These are phyloP conservation scores for Cryptophagus acutangulus DNA, from an alignment of 2,888 invertebrate genomes.

Conservation along the genomic window DNA sequence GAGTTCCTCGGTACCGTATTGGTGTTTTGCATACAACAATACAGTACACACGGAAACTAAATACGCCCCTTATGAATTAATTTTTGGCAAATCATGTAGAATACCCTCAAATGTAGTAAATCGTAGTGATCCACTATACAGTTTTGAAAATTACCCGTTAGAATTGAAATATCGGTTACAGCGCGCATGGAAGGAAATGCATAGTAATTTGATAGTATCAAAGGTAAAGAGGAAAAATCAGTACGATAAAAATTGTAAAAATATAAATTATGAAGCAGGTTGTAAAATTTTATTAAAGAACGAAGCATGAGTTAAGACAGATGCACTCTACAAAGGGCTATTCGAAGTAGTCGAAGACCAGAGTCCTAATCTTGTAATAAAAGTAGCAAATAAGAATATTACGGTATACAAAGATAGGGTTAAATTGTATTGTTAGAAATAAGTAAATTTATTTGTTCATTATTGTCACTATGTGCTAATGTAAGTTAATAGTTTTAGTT, in stretches of 20 bases:
- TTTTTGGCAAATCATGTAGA: conserved; percentile 9
- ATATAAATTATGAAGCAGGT: not conserved
- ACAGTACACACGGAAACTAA: conserved; percentile 11
- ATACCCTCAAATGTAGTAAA: conserved; percentile 10
- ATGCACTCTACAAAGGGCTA: not conserved
- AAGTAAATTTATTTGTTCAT: no score
- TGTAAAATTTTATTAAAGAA: not conserved
- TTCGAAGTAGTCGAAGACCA: not conserved
- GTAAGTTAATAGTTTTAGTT: no score
- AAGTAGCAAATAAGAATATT: not conserved
- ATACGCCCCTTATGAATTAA: conserved; percentile 9
- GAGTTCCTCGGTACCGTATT: conserved; percentile 12
- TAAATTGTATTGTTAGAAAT: no score
- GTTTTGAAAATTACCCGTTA: conserved; percentile 16
- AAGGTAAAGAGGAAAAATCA: conserved; percentile 10
- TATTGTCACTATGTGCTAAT: no score
- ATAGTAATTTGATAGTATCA: conserved; percentile 14
- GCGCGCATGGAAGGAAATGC: conserved; percentile 13
- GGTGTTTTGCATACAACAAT: conserved; percentile 15
- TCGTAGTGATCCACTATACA: conserved; percentile 12
- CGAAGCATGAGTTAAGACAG: not conserved
- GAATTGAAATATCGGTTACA: conserved; percentile 15
- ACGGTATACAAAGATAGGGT: no score
- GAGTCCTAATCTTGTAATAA: not conserved
- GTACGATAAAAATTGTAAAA: conserved; percentile 5